Base-by-base conservation (phyloP, 2,888 invertebrate genomes). In the Eupithecia subumbrata region DNA sequence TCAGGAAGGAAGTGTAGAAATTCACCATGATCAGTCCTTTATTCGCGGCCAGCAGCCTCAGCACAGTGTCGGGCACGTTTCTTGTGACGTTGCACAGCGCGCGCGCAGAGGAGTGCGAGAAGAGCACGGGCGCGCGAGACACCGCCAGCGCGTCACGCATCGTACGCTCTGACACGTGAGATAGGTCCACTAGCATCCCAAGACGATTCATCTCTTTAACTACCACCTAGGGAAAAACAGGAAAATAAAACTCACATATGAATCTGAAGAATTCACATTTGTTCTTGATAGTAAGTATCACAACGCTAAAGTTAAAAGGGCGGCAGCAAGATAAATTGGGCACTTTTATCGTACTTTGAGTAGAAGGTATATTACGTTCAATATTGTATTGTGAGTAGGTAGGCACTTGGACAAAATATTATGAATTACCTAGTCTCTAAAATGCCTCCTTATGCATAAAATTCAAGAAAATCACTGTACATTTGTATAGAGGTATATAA, bases 201-300 rank as follows among this genome's bases (percentile, higher is more conserved):
- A 98, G 95, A 5, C 98, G 96, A 93, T 98, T 98, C 98, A 98
- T 98, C 94, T 98, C 98, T 84, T 96, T 96, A 80, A 98, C 96
- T 84, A 98, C 96, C 85, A 96, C 96, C 97, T 97, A 93, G 22
- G 11, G 11, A 60, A 22, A 70, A 69, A 64, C 11, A 68, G 16
- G 56, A 25, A 48, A 56, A 74, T 22, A 67, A 40, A 64, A 22
- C 16, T 60, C 63, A 12, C 8, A 48, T 48, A 48, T 48, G n/a
- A 48, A 48, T 48, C 18, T 48, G 48, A 48, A 8, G 8, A 18
- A 48, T 18, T 16, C 16, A 45, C 48, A 48, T 48, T 12, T 48
- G 7, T 18, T 48, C 48, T 45, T 48, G 18, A 18, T 48, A 45
- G 16, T 45, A 45, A 16, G 16, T 45, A 16, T 45, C 45, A 16